phyloP scores from a whole-genome alignment of 2,113 vertebrate species.

The Phodopus roborovskii region DNA sequence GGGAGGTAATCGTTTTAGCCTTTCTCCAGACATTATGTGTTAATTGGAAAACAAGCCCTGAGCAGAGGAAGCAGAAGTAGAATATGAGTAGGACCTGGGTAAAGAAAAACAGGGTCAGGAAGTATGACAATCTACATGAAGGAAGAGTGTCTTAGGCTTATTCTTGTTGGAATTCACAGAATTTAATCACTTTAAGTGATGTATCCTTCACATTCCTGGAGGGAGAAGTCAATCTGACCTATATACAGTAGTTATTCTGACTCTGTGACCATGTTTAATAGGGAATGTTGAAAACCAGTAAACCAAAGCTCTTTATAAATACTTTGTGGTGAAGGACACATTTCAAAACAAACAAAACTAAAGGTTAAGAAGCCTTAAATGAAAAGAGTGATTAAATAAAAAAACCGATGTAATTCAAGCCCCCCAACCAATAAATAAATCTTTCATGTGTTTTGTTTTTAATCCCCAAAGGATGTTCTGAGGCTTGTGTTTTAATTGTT shows the following conservation, averaged over 20 bases:
- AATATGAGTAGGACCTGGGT: neutral
- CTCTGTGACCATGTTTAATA: slow-evolving; percentile 26
- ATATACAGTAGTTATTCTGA: slow-evolving; percentile 11
- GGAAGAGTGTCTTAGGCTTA: neutral
- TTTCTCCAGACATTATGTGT: slow-evolving; percentile 2
- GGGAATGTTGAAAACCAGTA: slow-evolving; percentile 5
- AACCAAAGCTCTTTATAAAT: neutral
- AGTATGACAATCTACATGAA: neutral
- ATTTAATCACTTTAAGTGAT: slow-evolving; percentile 36
- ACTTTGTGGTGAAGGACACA: neutral
- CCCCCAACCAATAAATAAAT: slow-evolving; percentile 1
- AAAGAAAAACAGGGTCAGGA: neutral
- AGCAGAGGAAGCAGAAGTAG: neutral
- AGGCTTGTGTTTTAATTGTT: neutral
- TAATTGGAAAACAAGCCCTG: neutral
- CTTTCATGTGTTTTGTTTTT: neutral
- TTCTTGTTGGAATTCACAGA: slow-evolving; percentile 33
- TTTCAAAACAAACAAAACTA: neutral
- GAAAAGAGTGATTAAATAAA: slow-evolving; percentile 22
- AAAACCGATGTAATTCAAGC: slow-evolving; percentile 22
- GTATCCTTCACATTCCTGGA: slow-evolving; percentile 12
- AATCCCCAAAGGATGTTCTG: neutral
- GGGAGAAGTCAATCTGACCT: neutral
- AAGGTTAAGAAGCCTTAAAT: neutral
- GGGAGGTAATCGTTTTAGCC: neutral